Base-by-base conservation (phyloP, 2,797 vertebrate genomes). In the Rhinichthys osculus region DNA sequence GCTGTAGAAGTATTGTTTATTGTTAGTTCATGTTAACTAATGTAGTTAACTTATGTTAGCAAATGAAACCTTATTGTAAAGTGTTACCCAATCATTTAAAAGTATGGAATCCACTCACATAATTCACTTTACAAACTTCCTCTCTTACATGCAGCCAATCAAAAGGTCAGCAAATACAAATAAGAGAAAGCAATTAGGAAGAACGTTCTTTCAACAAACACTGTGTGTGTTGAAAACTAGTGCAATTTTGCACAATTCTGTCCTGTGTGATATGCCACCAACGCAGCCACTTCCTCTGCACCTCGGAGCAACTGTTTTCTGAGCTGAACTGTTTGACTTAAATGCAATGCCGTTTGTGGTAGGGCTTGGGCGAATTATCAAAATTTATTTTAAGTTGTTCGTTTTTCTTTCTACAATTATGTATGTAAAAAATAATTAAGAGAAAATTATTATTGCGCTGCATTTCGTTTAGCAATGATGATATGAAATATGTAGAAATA, bases 181-280 rank as follows among this genome's bases (percentile, higher is more conserved):
- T 44, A 64, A 64, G 38, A 44, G 16, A 33, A 44, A 5, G 57
- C 4, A 78, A 59, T 40, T 40, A 40, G 5, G 19, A 23, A 27
- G 35, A 59, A 38, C 6, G 38, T 38, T 77, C 27, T 19, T 33
- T 16, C 50, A 40, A 35, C 40, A 40, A 76, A 76, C 11, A 19
- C 14, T 40, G 42, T 76, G 33, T 23, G 2, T 83, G 30, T 30
- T 64, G 3, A 66, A 76, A 30, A 66, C 30, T 11, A 3, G 11
- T 16, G 33, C 30, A 66, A 52, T 21, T 83, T 69, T 69, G 35
- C 82, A 57, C 42, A 83, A 27, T 76, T 52, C 42, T 76, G 42
- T 21, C 4, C 16, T 35, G 10, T 4, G 21, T 33, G 47, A 77
- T 19, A 47, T 47, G 38, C 52, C 10, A 85, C 66, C 50, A 33